Base-by-base conservation (phyloP, 2,888 invertebrate species). In the Disparrhopalites patrizii region DNA sequence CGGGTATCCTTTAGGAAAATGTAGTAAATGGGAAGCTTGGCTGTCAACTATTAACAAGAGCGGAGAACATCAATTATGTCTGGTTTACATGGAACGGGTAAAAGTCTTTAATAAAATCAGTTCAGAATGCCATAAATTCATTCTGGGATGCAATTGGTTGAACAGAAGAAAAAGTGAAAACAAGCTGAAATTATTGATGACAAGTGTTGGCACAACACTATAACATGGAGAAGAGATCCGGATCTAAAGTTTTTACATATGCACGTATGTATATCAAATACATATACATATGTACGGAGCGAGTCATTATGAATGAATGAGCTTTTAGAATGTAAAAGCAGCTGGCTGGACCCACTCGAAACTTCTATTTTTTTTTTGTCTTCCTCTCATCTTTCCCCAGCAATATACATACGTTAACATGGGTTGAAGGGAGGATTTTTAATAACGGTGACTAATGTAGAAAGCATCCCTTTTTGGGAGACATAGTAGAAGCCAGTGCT, bases 371-470 rank as follows among this genome's bases (percentile, higher is more conserved):
- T n/a, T n/a, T n/a, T n/a, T n/a, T n/a, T n/a, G n/a, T n/a, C n/a
- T n/a, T n/a, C n/a, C n/a, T n/a, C n/a, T n/a, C n/a, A n/a, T n/a
- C n/a, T n/a, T n/a, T n/a, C n/a, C n/a, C n/a, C n/a, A n/a, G n/a
- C n/a, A 13, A 23, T 23, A 50, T 13, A n/a, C 20, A n/a, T 4
- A 54, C 18, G 31, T 15, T 2, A 30, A 52, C 52, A 52, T 47
- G 3, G 43, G 4, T 7, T 25, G 15, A 43, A 40, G 30, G 8
- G 18, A 54, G 31, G 18, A 10, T 18, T 47, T 60, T 23, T 23
- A 18, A 51, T 61, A 25, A 43, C 51, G 62, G 62, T 62, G 64
- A 64, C 64, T 64, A 56, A 64, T 64, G 64, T 64, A 56, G 40
- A 50, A 56, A 64, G 40, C 55, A 64, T 64, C 36, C 27, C 20